phyloP scores from a whole-genome alignment of 1,140 invertebrate genomes.

The Parasteatoda tepidariorum region DNA sequence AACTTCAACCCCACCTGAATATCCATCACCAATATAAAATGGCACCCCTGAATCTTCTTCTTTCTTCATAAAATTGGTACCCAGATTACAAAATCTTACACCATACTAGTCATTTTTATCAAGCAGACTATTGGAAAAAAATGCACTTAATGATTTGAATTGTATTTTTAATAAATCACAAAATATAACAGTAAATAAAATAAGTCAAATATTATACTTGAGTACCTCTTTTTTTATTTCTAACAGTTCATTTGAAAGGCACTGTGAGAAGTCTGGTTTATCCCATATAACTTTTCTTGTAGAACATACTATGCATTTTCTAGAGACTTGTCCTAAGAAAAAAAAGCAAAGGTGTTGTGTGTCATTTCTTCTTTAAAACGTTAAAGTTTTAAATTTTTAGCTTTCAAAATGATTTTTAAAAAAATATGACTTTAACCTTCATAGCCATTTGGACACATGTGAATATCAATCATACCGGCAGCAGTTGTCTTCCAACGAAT shows the following conservation, averaged over 20 bases:
- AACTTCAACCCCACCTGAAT: too few relatives aligned
- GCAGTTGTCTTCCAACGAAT: constrained; percentile 55
- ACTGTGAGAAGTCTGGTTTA: constrained; percentile 7
- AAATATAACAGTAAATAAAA: neutral
- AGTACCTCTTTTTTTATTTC: constrained; percentile 10
- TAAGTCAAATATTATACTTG: neutral
- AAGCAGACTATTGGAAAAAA: neutral
- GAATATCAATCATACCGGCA: constrained; percentile 8
- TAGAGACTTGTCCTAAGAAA: neutral
- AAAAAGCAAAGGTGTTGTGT: neutral
- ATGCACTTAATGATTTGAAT: neutral
- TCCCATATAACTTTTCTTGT: neutral
- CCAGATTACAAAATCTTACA: too few relatives aligned
- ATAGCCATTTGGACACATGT: constrained; percentile 38
- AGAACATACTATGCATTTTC: neutral
- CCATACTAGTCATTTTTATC: neutral
- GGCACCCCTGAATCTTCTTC: neutral
- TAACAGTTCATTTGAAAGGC: neutral
- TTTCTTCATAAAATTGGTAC: too few relatives aligned
- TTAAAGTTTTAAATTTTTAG: neutral
- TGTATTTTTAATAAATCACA: neutral
- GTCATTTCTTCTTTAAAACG: neutral
- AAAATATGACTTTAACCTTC: neutral
- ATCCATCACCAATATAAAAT: too few relatives aligned
- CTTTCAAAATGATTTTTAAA: neutral